Base-by-base conservation (phyloP, 1,140 invertebrate species). In the Ruditapes philippinarum region DNA sequence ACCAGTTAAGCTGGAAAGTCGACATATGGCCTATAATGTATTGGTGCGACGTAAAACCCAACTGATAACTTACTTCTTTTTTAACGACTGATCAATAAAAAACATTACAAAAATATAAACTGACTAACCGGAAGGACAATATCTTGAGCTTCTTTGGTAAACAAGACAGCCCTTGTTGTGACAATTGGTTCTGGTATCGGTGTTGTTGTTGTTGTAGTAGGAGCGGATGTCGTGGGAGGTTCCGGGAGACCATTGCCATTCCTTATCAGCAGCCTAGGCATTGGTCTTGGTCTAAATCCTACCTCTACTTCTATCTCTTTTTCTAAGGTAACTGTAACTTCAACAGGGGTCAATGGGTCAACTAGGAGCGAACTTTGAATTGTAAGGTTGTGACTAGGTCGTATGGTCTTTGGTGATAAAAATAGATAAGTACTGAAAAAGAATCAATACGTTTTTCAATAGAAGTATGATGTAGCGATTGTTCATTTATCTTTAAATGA, bases 341-440 rank as follows among this genome's bases (percentile, higher is more conserved):
- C 40, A 3, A 89, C 79, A 31, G 79, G 78, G 22, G 38, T 60
- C 17, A 70, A 40, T 14, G 79, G 42, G n/a, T 68, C 49, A 19
- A 74, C 68, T 22, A 89, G 51, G 0, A 89, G 49, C 19, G 65
- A 73, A 14, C 65, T 70, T 54, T 82, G 62, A n/a, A 89, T 89
- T 14, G 31, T 82, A 25, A 82, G 79, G 28, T 73, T 36, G 74
- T 82, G 51, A 19, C 78, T 79, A 19, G 78, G 68, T 9, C 87
- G 78, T 7, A 83, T 83, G 0, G 79, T 89, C 19, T 83, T 83
- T 51, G 79, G 70, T 22, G 80, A 31, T n/a, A 78, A 65, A 22
- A 89, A 82, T 22, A 89, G 36, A 31, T 76, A 83, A 25, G 79
- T 60, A 82, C 79, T 89, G 74, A 79, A 85, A 84, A 19, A 33